Evolutionary conservation across 1,140 invertebrate species (phyloP), one percentile per base, ranked within the genome.

Genomic region (Cephus cinctus): DNA sequence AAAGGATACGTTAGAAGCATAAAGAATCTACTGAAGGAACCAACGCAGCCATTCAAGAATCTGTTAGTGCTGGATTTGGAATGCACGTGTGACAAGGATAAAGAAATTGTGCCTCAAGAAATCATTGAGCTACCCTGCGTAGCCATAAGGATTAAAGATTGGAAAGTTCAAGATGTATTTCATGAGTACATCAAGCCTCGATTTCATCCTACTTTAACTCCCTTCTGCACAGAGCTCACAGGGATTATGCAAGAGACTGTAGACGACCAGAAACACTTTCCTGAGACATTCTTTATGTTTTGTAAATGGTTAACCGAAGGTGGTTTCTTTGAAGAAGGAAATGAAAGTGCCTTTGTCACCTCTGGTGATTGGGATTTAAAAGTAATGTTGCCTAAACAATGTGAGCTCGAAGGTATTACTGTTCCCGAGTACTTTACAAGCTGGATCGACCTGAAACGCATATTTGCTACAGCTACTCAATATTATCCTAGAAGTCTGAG

Each of bases 41-140:
- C n/a, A n/a, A n/a, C n/a, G n/a, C 67, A 74, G 40, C 30, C 42
- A 2, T 82, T 79, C 50, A 66, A 80, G 41, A 79, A 81, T 59
- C 72, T 84, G 47, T 63, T 84, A 2, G 71, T 84, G 4, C 49
- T 84, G 4, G 83, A 85, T 61, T 84, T 85, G 62, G 83, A 85
- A 61, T 81, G 82, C 22, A 85, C 83, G 0, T 85, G 83, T 63
- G 67, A 79, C 4, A 52, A 61, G 18, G 4, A 51, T 14, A 12
- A 27, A 2, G 30, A 47, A 5, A 38, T 69, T 11, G 22, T 51
- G 11, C 72, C 67, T 9, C 76, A 83, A 76, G 84, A 86, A 73
- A 85, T 87, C 9, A 86, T 87, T 36, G 84, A 86, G 66, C 82
- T 86, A 59, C 85, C 84, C 2, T 83, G 83, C 35, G 47, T 83